A percentile compares a stretch with the other conserved stretches of the same genome.
Evolutionary conservation across 2,888 invertebrate genomes (phyloP).

Genomic region (Pristionchus arcanus): DNA sequence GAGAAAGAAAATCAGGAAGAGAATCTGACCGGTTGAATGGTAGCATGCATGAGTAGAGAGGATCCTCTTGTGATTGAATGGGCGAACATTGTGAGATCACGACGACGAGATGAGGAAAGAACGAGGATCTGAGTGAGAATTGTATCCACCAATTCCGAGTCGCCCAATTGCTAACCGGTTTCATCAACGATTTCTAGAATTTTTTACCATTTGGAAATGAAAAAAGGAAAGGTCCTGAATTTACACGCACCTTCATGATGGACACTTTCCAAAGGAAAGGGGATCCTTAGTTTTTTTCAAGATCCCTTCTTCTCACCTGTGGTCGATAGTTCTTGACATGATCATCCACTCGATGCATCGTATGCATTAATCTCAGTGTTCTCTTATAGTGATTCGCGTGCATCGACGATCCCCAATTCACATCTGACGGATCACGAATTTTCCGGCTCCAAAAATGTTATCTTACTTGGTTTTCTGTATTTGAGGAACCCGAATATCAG

Average conservation of each 20-base stretch:
- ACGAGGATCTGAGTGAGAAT: neutral
- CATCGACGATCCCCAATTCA: conserved; percentile 97
- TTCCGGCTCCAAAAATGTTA: neutral
- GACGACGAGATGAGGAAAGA: conserved; percentile 25
- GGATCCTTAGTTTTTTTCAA: no score
- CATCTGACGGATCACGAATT: conserved; percentile 82
- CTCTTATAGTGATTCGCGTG: conserved; percentile 96
- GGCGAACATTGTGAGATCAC: conserved; percentile 51
- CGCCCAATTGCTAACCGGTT: no score
- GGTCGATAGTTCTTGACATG: conserved; percentile 93
- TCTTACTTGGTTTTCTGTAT: conserved; percentile 42
- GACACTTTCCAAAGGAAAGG: no score
- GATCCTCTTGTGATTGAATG: conserved; percentile 48
- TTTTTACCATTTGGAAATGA: no score
- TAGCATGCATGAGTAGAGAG: conserved; percentile 16
- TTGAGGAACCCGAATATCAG: conserved; percentile 50
- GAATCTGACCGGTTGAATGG: neutral
- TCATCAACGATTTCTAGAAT: no score
- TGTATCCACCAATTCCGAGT: neutral
- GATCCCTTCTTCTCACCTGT: neutral
- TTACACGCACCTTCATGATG: no score
- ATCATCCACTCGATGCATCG: conserved; percentile 90
- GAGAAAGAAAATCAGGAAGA: no score
- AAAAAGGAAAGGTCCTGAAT: no score
- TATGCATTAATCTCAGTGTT: conserved; percentile 90